phyloP scores from a whole-genome alignment of 2,113 vertebrate genomes.

The Brachyhypopomus gauderio region DNA sequence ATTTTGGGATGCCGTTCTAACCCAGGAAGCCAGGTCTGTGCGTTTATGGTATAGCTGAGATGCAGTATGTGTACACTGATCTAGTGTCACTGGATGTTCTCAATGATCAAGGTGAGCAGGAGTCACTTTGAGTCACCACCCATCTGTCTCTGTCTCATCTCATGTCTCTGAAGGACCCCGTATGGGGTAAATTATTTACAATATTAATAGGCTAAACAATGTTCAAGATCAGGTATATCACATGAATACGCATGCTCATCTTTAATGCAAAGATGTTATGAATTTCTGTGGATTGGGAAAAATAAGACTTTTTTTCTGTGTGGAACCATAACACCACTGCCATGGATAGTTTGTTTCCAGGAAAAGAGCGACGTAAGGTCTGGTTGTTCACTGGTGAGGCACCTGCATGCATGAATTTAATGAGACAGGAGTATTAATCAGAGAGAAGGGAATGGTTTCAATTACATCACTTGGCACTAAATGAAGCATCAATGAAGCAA shows the following conservation, averaged over 20 bases:
- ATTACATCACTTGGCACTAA: too few species aligned
- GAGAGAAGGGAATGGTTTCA: conserved; percentile 13
- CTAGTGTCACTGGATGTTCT: conserved; percentile 25
- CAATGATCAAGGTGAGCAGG: not conserved
- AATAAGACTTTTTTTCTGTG: not conserved
- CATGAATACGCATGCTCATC: too few species aligned
- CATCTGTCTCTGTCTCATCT: too few species aligned
- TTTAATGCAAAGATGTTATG: too few species aligned
- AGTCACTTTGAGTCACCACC: not conserved
- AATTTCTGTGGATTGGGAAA: too few species aligned
- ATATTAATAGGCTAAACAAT: not conserved
- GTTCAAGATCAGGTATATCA: too few species aligned
- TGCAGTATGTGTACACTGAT: conserved; percentile 32
- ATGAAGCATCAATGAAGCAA: too few species aligned
- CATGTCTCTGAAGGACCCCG: not conserved
- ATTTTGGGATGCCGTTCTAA: conserved; percentile 53
- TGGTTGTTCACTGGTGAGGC: conserved; percentile 41
- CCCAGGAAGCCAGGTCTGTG: conserved; percentile 60
- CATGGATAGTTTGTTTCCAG: not conserved
- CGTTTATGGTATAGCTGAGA: conserved; percentile 65
- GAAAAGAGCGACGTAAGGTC: not conserved
- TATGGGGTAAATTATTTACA: not conserved
- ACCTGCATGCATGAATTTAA: conserved; percentile 56
- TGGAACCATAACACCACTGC: not conserved
- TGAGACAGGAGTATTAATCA: conserved; percentile 34